These are phyloP conservation scores for Lasiurus cinereus DNA, from an alignment of 2,113 vertebrate genomes.

Conservation along the genomic window DNA sequence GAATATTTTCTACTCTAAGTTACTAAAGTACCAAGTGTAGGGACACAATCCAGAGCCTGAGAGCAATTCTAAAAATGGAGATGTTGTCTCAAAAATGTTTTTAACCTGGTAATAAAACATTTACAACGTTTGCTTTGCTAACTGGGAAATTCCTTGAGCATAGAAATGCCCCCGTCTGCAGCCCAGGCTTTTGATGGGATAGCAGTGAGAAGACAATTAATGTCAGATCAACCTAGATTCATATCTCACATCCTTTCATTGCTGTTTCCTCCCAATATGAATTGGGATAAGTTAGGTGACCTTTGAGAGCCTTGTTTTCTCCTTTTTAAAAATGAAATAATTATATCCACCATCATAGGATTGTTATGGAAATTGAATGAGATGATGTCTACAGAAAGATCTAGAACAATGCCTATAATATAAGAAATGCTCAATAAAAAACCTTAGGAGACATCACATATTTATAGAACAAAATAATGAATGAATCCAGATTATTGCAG, in stretches of 20 bases:
- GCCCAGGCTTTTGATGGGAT: background rate
- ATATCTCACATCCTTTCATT: conserved; percentile 1
- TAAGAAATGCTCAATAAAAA: background rate
- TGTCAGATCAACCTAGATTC: conserved; percentile 1
- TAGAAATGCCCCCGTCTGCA: background rate
- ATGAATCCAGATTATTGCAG: background rate
- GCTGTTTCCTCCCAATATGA: background rate
- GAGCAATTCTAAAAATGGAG: background rate
- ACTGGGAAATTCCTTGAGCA: background rate
- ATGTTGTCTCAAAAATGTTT: background rate
- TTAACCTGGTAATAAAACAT: background rate
- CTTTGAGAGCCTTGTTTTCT: background rate
- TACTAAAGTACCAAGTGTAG: background rate
- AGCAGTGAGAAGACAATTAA: background rate
- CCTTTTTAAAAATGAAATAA: conserved; percentile 2
- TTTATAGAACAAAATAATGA: background rate
- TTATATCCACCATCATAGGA: background rate
- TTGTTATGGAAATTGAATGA: conserved; percentile 5
- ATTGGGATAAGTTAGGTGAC: background rate
- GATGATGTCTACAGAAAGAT: background rate
- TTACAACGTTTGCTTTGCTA: background rate
- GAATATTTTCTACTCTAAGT: background rate
- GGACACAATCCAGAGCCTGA: background rate
- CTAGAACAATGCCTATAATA: background rate
- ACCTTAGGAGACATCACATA: background rate